These are phyloP conservation scores for Oenanthe melanoleuca DNA, from an alignment of 2,113 vertebrate genomes.

Conservation along the genomic window DNA sequence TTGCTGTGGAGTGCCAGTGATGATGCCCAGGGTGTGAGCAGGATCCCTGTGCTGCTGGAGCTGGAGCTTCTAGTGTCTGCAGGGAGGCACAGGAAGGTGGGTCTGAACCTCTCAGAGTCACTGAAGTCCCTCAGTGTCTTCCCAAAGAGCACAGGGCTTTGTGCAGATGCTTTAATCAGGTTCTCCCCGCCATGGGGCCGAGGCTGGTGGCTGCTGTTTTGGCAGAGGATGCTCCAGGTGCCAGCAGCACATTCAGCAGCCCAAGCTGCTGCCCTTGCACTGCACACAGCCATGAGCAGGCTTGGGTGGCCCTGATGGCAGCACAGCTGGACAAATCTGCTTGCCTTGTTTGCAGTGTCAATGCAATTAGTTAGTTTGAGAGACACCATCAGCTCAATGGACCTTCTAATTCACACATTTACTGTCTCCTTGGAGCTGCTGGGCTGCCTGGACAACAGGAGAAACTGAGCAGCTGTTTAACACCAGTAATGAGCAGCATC, in stretches of 20 bases:
- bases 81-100: not conserved
- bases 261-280: no score
- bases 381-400: not conserved
- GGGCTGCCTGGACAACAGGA: not conserved
- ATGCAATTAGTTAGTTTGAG: not conserved
- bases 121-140: not conserved
- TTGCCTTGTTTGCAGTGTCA: not conserved
- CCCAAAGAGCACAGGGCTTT: not conserved
- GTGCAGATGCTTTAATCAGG: not conserved
- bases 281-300: not conserved
- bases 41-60: not conserved
- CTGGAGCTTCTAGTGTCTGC: not conserved
- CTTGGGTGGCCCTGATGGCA: not conserved
- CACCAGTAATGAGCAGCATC: not conserved
- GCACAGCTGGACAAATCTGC: not conserved
- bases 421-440: not conserved
- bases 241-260: not conserved
- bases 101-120: not conserved
- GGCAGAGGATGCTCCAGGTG: not conserved
- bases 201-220: not conserved
- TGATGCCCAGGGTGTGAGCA: rapidly evolving
- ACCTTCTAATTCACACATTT: not conserved
- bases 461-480: not conserved
- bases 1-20: not conserved
- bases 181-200: not conserved